These are phyloP conservation scores for Gymnoscelis rufifasciata DNA, from an alignment of 2,888 invertebrate genomes.

Conservation along the genomic window DNA sequence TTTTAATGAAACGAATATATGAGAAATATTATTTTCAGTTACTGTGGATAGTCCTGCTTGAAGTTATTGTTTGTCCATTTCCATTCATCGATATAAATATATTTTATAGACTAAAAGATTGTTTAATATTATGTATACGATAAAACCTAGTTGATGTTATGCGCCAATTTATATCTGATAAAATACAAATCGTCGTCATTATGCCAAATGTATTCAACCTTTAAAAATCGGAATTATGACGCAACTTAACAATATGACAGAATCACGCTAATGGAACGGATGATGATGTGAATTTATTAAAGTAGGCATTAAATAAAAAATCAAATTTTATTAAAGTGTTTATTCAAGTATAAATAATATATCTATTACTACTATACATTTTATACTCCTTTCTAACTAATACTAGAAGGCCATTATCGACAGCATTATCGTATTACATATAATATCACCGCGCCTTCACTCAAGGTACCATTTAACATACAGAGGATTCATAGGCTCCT, in stretches of 20 bases:
- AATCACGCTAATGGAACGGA: conserved; percentile 12
- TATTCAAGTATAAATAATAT: conserved; percentile 50
- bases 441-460: conserved; percentile 62
- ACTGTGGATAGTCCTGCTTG: too few species aligned
- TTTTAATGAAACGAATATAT: too few species aligned
- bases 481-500: conserved; percentile 57
- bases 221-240: conserved; percentile 26
- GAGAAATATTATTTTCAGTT: too few species aligned
- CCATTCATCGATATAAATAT: too few species aligned
- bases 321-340: conserved; percentile 36
- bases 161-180: not conserved
- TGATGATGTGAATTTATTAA: conserved; percentile 9
- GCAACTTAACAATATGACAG: conserved; percentile 22
- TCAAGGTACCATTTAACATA: conserved; percentile 40
- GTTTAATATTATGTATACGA: not conserved
- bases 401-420: conserved; percentile 71
- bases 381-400: conserved; percentile 52
- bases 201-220: conserved; percentile 17
- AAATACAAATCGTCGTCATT: conserved; percentile 15
- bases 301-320: conserved; percentile 19
- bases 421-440: conserved; percentile 57
- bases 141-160: not conserved
- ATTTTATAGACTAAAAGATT: not conserved
- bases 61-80: too few species aligned
- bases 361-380: conserved; percentile 61